A percentile compares a stretch with the other conserved stretches of the same genome.
Evolutionary conservation across 1,140 invertebrate species (phyloP).

Genomic region (Rhyacophila brunnea): DNA sequence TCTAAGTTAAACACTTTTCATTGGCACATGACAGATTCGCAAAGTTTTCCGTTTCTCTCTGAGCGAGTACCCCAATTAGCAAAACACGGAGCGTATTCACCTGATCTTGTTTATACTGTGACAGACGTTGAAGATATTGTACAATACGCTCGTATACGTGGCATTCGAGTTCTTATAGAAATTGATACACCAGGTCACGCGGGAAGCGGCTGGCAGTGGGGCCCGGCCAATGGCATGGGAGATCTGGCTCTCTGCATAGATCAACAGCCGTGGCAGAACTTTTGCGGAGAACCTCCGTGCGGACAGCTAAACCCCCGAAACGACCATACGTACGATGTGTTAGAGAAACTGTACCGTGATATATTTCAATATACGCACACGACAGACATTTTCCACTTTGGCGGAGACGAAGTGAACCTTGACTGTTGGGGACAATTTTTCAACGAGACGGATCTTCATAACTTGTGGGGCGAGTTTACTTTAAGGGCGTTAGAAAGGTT

Average conservation of each 20-base stretch:
- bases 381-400: constrained; percentile 74
- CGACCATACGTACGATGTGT: constrained; percentile 68
- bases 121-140: constrained; percentile 67
- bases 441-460: constrained; percentile 72
- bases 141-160: constrained; percentile 64
- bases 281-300: constrained; percentile 79
- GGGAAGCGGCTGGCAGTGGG: constrained; percentile 79
- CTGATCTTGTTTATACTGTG: constrained; percentile 65
- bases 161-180: constrained; percentile 71
- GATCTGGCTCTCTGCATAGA: constrained; percentile 72
- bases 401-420: constrained; percentile 78
- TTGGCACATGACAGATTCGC: constrained; percentile 82
- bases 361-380: constrained; percentile 64
- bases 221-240: constrained; percentile 63
- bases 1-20: constrained; percentile 84
- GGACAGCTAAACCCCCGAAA: constrained; percentile 82
- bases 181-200: constrained; percentile 81
- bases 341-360: constrained; percentile 67
- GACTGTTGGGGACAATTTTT: constrained; percentile 75
- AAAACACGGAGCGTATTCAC: constrained; percentile 73
- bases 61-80: constrained; percentile 68
- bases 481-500: constrained; percentile 60
- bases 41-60: constrained; percentile 77
- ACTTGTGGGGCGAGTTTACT: constrained; percentile 77
- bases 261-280: constrained; percentile 72